Percentiles rank a stretch among this genome's conserved stretches.
Evolutionary conservation across 2,888 invertebrate genomes (phyloP).

Genomic region (Epinotia ramella): DNA sequence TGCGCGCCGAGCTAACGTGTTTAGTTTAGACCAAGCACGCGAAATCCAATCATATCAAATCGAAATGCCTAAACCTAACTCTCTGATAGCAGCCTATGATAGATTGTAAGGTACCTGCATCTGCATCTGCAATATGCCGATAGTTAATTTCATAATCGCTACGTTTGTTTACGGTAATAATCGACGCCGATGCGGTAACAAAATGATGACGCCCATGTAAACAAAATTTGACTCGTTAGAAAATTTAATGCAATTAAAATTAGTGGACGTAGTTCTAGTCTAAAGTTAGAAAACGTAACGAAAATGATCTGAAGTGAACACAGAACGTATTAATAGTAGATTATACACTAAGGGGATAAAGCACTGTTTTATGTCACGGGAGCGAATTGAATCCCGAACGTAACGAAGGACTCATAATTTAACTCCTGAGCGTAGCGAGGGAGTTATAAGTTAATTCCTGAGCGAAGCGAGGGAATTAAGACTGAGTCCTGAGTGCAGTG

Average conservation of each 20-base stretch:
- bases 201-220: slow-evolving; percentile 4
- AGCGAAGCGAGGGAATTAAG: too few relatives aligned
- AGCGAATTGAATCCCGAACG: too few relatives aligned
- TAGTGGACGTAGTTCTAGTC: not conserved
- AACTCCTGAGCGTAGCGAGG: too few relatives aligned
- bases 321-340: slow-evolving; percentile 5
- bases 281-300: slow-evolving; percentile 24
- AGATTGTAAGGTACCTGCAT: not conserved
- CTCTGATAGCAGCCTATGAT: not conserved
- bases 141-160: slow-evolving; percentile 13
- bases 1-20: not conserved
- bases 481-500: too few relatives aligned
- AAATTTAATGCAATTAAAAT: slow-evolving; percentile 12
- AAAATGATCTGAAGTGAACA: not conserved
- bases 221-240: not conserved
- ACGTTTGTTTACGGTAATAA: slow-evolving; percentile 10
- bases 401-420: too few relatives aligned
- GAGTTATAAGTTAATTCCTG: too few relatives aligned
- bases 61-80: not conserved
- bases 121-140: not conserved
- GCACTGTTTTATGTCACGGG: too few relatives aligned
- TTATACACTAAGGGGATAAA: too few relatives aligned
- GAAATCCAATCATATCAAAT: not conserved
- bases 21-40: too few relatives aligned
- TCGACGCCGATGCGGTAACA: slow-evolving; percentile 13